Conservation (phyloP, 2,888 invertebrate genomes). For the Microctonus aethiopoides region DNA sequence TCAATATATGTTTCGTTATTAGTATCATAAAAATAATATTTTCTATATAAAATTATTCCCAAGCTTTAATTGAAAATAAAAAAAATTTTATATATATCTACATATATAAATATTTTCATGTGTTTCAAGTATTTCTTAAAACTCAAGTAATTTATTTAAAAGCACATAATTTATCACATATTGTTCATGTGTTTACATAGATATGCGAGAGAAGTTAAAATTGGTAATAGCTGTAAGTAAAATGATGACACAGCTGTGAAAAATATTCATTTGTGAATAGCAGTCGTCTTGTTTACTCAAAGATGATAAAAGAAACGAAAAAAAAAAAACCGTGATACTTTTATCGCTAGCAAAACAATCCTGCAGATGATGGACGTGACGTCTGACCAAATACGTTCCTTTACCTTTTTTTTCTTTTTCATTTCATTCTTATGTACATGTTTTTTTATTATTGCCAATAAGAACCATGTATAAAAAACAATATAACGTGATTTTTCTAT, state of each 20-base stretch:
- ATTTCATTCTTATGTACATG: not conserved
- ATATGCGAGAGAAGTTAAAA: not conserved
- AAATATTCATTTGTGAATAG: not conserved
- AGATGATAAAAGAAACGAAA: not conserved
- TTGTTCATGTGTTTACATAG: not conserved
- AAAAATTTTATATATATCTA: too few species aligned
- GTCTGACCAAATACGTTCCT: not conserved
- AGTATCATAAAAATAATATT: not conserved
- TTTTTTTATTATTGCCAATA: not conserved
- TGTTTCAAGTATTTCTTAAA: not conserved
- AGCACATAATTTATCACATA: not conserved
- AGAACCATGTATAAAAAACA: not conserved
- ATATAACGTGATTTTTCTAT: conserved; percentile 1
- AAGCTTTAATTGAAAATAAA: too few species aligned
- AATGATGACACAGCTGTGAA: not conserved
- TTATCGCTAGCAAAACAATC: not conserved
- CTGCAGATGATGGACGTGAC: not conserved
- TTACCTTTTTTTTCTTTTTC: not conserved
- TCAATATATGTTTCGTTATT: not conserved
- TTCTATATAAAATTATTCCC: not conserved
- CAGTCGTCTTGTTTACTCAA: not conserved
- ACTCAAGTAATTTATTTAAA: not conserved
- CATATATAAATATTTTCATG: too few species aligned
- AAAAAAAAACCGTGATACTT: not conserved
- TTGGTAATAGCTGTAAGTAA: not conserved